phyloP scores from a whole-genome alignment of 2,888 invertebrate genomes.

The Rhabditoides inermis region DNA sequence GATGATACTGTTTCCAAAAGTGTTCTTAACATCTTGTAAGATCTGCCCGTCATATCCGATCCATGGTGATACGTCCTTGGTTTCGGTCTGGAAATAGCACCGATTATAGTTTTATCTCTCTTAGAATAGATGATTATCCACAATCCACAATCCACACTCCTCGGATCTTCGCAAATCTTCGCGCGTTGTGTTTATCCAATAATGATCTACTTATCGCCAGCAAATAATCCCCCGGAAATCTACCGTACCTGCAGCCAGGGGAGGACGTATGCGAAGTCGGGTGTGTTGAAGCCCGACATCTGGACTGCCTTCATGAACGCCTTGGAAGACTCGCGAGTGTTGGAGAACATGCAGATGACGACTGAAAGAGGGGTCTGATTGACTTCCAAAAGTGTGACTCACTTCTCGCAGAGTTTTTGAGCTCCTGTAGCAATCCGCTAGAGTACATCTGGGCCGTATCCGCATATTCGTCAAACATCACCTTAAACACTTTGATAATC shows the following conservation, averaged over 20 bases:
- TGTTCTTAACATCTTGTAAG: constrained; percentile 30
- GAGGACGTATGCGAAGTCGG: constrained; percentile 47
- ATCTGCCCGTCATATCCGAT: constrained; percentile 32
- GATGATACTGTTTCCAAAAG: constrained; percentile 26
- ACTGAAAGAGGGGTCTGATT: not conserved
- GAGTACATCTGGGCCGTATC: constrained; percentile 34
- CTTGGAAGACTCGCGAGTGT: constrained; percentile 45
- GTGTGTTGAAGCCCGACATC: constrained; percentile 31
- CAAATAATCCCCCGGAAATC: too few species aligned
- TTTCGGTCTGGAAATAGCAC: constrained; percentile 12
- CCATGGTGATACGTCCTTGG: constrained; percentile 39
- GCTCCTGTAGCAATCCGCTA: constrained; percentile 39
- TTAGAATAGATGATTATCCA: too few species aligned
- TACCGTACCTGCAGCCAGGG: constrained; percentile 44
- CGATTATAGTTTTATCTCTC: too few species aligned
- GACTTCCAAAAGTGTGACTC: constrained; percentile 8
- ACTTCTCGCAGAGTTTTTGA: constrained; percentile 41
- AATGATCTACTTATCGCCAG: too few species aligned
- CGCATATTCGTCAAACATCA: constrained; percentile 45
- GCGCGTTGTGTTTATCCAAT: too few species aligned
- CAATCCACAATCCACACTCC: too few species aligned
- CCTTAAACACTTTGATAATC: constrained; percentile 1
- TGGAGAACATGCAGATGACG: constrained; percentile 44
- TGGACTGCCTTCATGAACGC: constrained; percentile 48
- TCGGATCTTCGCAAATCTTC: too few species aligned